These are phyloP conservation scores for Trichogramma dendrolimi DNA, from an alignment of 2,888 invertebrate genomes.

Conservation along the genomic window DNA sequence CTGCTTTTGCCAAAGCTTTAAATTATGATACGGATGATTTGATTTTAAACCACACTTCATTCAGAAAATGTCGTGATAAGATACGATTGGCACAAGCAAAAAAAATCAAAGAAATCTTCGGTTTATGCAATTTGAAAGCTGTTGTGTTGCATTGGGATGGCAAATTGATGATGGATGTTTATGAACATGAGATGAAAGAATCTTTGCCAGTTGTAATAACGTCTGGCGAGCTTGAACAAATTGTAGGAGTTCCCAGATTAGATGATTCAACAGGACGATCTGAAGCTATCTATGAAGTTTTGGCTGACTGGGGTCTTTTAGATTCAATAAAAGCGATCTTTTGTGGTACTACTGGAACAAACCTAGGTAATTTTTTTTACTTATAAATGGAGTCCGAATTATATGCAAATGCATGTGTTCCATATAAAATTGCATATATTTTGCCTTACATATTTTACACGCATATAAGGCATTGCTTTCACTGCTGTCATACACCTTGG, in stretches of 20 bases:
- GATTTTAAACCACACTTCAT: conserved; percentile 3
- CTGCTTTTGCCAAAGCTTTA: conserved; percentile 7
- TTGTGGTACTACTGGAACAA: conserved; percentile 36
- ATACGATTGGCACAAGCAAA: conserved; percentile 20
- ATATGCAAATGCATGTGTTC: too few species aligned
- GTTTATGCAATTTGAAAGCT: conserved; percentile 14
- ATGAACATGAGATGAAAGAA: conserved; percentile 21
- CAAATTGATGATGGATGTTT: conserved; percentile 30
- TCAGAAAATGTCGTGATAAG: conserved; percentile 5
- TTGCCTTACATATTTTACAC: too few species aligned
- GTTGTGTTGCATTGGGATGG: conserved; percentile 33
- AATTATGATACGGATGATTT: background rate
- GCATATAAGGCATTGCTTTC: too few species aligned
- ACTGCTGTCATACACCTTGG: too few species aligned
- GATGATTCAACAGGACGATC: conserved; percentile 24
- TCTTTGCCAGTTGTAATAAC: conserved; percentile 30
- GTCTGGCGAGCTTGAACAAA: conserved; percentile 26
- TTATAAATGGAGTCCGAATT: too few species aligned
- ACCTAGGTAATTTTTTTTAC: conserved; percentile 9
- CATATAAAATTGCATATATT: too few species aligned
- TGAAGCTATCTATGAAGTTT: conserved; percentile 18
- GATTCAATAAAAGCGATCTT: conserved; percentile 28
- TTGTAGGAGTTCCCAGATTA: conserved; percentile 29
- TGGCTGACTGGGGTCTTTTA: conserved; percentile 30
- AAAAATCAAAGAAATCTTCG: conserved; percentile 23